Conservation (phyloP, 2,888 invertebrate genomes). For the Tenthredo distinguenda region DNA sequence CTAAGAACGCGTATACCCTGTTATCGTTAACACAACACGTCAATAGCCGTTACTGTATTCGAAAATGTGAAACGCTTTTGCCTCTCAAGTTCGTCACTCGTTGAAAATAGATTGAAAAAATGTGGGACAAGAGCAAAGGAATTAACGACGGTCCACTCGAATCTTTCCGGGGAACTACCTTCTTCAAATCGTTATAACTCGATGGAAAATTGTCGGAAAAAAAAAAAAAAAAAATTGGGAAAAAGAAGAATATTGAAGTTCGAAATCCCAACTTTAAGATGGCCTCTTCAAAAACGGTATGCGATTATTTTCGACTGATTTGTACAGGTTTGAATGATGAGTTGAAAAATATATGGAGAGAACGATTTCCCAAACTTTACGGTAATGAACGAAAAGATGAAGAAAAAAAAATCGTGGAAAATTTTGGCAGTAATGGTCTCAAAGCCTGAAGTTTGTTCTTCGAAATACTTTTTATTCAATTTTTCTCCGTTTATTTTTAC, state of each 20-base stretch:
- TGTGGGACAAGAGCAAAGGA: no score
- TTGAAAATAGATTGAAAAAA: no score
- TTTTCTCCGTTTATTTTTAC: background rate
- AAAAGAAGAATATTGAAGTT: background rate
- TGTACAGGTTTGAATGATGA: background rate
- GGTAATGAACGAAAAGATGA: background rate
- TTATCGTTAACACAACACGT: no score
- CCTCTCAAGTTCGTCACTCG: no score
- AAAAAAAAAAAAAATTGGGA: no score
- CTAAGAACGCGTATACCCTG: no score
- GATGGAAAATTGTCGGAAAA: background rate
- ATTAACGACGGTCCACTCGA: background rate
- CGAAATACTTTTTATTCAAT: background rate
- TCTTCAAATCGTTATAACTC: background rate
- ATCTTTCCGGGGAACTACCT: background rate
- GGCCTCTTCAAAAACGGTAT: background rate
- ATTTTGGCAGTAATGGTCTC: background rate
- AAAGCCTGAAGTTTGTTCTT: background rate
- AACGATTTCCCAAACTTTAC: background rate
- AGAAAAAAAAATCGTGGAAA: background rate
- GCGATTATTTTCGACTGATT: background rate
- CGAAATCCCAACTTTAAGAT: background rate
- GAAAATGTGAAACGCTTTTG: no score
- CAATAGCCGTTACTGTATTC: no score
- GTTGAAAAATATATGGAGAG: background rate